Percentiles rank a stretch among this genome's conserved stretches.
phyloP scores from a whole-genome alignment of 2,797 vertebrate species.

The Hippopotamyrus pictus region DNA sequence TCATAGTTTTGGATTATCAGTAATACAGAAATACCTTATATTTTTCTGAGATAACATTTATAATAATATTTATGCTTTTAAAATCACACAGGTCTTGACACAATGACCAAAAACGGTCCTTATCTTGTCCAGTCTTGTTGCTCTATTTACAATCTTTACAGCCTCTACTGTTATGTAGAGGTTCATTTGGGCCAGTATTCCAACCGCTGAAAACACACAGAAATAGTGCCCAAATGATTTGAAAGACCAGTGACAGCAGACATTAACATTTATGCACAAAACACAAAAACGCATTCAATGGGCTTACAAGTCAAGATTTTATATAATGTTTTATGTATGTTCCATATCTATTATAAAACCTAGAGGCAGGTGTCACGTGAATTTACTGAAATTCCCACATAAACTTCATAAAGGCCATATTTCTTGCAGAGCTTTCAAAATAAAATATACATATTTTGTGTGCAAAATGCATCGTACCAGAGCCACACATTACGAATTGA shows the following conservation, averaged over 20 bases:
- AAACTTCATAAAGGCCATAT: neutral
- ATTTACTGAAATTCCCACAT: neutral
- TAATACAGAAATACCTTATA: neutral
- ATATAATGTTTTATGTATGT: neutral
- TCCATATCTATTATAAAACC: neutral
- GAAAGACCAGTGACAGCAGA: neutral
- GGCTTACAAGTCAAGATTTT: neutral
- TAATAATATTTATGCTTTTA: neutral
- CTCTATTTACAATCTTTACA: neutral
- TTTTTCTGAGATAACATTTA: neutral
- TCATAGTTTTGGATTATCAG: too few relatives aligned
- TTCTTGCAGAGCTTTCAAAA: neutral
- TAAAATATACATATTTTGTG: neutral
- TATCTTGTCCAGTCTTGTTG: neutral
- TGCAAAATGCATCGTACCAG: neutral
- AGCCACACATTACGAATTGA: neutral
- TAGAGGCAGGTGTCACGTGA: neutral
- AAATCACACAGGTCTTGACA: neutral
- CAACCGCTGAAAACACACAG: neutral
- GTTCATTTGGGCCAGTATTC: neutral
- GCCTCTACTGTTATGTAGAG: neutral
- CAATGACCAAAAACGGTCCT: neutral
- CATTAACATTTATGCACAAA: neutral
- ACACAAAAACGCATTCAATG: neutral
- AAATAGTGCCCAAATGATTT: neutral